phyloP scores from a whole-genome alignment of 2,888 invertebrate genomes.

The Trachelus iudaicus region DNA sequence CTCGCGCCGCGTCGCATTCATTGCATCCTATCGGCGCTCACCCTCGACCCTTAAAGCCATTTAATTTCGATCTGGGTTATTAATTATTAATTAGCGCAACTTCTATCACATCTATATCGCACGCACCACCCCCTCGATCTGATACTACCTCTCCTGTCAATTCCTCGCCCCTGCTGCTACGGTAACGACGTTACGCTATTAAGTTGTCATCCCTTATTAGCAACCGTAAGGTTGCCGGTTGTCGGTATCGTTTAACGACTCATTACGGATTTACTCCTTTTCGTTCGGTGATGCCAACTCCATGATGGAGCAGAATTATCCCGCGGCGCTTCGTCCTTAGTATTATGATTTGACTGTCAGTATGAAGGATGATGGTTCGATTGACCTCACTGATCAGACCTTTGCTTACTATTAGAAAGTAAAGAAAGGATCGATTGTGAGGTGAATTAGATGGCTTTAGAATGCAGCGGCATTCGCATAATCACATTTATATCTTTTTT shows the following conservation, averaged over 20 bases:
- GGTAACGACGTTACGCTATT: conserved; percentile 55
- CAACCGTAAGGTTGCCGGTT: background rate
- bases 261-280: background rate
- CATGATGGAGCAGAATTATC: background rate
- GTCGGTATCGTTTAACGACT: background rate
- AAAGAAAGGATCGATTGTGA: conserved; percentile 33
- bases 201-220: conserved; percentile 55
- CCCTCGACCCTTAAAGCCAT: conserved; percentile 58
- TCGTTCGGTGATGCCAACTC: background rate
- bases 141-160: background rate
- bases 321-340: background rate
- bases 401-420: conserved; percentile 35
- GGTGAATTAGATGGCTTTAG: conserved; percentile 40
- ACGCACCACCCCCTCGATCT: conserved; percentile 42
- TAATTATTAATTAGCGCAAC: conserved; percentile 63
- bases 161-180: conserved; percentile 11
- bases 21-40: conserved; percentile 45
- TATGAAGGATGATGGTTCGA: background rate
- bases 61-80: conserved; percentile 64
- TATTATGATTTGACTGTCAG: background rate
- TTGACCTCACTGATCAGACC: background rate
- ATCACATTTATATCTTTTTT: background rate
- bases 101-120: conserved; percentile 62
- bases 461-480: conserved; percentile 38
- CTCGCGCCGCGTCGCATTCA: conserved; percentile 25